phyloP scores from a whole-genome alignment of 2,113 vertebrate genomes.

The Blennius ocellaris region DNA sequence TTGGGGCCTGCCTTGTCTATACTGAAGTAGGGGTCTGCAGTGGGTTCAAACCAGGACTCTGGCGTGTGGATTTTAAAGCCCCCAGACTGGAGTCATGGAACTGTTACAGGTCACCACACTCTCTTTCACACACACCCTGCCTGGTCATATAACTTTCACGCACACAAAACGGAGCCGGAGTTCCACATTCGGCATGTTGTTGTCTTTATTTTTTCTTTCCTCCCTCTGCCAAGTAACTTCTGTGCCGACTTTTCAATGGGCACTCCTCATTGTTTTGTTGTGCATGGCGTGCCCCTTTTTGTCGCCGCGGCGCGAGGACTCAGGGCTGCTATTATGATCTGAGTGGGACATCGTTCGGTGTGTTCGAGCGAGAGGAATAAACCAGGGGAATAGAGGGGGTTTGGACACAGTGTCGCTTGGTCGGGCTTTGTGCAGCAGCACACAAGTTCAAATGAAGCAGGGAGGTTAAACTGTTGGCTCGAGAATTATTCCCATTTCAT shows the following conservation, averaged over 20 bases:
- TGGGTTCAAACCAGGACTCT: slow-evolving; percentile 67
- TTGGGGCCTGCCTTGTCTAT: slow-evolving; percentile 61
- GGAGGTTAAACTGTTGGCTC: background rate
- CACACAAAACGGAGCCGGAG: slow-evolving; percentile 33
- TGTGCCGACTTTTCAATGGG: slow-evolving; percentile 42
- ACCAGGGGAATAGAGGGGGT: background rate
- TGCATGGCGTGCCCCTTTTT: slow-evolving; percentile 11
- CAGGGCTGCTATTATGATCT: slow-evolving; percentile 8
- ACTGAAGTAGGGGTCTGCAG: slow-evolving; percentile 55
- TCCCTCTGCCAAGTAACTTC: slow-evolving; percentile 39
- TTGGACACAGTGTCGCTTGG: background rate
- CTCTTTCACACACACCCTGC: slow-evolving; percentile 66
- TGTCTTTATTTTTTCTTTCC: slow-evolving; percentile 41
- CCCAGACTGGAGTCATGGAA: slow-evolving; percentile 69
- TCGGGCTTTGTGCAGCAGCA: background rate
- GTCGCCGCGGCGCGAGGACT: slow-evolving; percentile 2
- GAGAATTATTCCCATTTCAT: too few relatives aligned
- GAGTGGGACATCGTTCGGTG: slow-evolving; percentile 12
- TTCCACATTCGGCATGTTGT: slow-evolving; percentile 54
- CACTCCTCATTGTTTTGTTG: slow-evolving; percentile 35
- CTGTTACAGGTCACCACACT: slow-evolving; percentile 79
- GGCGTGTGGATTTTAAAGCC: slow-evolving; percentile 71
- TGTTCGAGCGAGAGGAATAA: slow-evolving; percentile 8
- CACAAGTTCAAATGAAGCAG: background rate
- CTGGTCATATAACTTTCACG: slow-evolving; percentile 69